These are phyloP conservation scores for Drosophila buzzatii DNA, from an alignment of 2,888 invertebrate species.

Conservation along the genomic window DNA sequence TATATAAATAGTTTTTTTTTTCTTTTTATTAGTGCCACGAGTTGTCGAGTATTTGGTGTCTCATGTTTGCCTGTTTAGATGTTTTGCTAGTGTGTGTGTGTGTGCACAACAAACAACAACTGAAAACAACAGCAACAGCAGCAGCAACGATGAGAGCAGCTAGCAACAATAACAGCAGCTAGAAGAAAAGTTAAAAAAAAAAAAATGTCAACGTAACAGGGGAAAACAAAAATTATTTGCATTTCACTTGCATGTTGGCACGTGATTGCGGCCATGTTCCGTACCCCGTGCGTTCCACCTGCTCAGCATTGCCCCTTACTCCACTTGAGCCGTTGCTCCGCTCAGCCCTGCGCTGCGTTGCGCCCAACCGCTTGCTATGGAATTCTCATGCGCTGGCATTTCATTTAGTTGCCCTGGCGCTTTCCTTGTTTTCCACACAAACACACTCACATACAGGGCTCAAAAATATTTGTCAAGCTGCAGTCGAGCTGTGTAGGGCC, in stretches of 20 bases:
- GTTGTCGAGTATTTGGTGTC: constrained; percentile 45
- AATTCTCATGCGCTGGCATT: constrained; percentile 59
- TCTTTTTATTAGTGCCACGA: constrained; percentile 21
- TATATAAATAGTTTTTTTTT: constrained; percentile 16
- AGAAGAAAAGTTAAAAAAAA: constrained; percentile 20
- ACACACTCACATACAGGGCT: constrained; percentile 25
- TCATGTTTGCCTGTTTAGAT: constrained; percentile 62
- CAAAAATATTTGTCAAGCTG: constrained; percentile 70
- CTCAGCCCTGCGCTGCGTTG: neutral
- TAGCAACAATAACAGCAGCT: constrained; percentile 14
- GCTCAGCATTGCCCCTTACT: neutral
- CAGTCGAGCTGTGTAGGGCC: neutral
- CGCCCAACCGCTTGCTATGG: constrained; percentile 13
- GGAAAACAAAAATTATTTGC: constrained; percentile 78
- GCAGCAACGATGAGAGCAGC: constrained; percentile 30
- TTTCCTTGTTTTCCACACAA: constrained; percentile 33
- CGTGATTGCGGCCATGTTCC: constrained; percentile 71
- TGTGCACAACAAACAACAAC: constrained; percentile 38
- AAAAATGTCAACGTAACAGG: constrained; percentile 46
- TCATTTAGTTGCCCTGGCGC: constrained; percentile 63
- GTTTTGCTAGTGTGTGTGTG: constrained; percentile 30
- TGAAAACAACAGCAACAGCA: constrained; percentile 27
- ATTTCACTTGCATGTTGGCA: constrained; percentile 79
- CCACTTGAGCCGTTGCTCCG: neutral
- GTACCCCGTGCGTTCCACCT: neutral